These are phyloP conservation scores for Phalacrocorax brasilianus DNA, from an alignment of 2,113 vertebrate genomes.

Conservation along the genomic window DNA sequence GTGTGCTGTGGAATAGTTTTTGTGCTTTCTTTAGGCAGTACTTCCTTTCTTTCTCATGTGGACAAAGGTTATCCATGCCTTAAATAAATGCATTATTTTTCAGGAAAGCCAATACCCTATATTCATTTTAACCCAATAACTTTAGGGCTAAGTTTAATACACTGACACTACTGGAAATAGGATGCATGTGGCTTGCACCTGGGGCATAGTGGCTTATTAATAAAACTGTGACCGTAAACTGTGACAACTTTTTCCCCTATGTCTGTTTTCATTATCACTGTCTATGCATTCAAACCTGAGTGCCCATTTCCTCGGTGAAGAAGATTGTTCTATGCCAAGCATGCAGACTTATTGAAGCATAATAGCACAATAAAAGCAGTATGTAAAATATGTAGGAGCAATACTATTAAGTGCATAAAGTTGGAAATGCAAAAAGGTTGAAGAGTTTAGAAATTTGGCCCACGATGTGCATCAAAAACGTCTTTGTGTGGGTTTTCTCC, in stretches of 20 bases:
- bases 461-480: neutral
- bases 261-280: neutral
- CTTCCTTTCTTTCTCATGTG: neutral
- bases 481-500: neutral
- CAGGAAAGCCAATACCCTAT: neutral
- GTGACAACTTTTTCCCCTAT: neutral
- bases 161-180: neutral
- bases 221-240: neutral
- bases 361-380: neutral
- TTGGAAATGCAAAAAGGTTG: neutral
- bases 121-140: neutral
- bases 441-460: neutral
- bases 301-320: rapidly evolving
- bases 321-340: neutral
- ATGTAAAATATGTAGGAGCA: neutral
- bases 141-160: neutral
- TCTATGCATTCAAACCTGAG: neutral
- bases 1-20: neutral
- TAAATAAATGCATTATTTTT: neutral
- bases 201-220: neutral
- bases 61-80: neutral
- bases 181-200: neutral
- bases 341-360: neutral
- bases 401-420: neutral
- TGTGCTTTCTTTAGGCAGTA: neutral